phyloP scores from a whole-genome alignment of 2,888 invertebrate species.

The Drosophila phalerata region DNA sequence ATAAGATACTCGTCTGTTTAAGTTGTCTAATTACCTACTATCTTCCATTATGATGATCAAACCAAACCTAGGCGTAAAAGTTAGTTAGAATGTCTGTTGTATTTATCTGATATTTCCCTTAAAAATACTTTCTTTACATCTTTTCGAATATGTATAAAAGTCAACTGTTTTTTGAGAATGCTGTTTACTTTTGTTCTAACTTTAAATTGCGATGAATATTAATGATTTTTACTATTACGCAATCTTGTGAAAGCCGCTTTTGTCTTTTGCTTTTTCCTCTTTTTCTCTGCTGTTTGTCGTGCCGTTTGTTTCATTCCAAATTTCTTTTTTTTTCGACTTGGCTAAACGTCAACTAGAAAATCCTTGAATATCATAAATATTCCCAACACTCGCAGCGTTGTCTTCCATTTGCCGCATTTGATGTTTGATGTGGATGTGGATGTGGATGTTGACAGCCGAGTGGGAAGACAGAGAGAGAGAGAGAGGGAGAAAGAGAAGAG shows the following conservation, averaged over 20 bases:
- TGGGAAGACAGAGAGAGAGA: background rate
- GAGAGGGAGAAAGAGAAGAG: background rate
- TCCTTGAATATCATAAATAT: constrained; percentile 82
- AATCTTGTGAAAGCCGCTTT: constrained; percentile 46
- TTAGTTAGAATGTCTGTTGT: background rate
- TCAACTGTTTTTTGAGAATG: background rate
- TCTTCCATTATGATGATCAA: background rate
- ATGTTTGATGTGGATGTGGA: constrained; percentile 46
- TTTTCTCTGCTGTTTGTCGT: constrained; percentile 37
- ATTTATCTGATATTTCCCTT: background rate
- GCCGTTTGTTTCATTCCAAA: constrained; percentile 30
- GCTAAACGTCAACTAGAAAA: constrained; percentile 75
- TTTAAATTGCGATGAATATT: constrained; percentile 80
- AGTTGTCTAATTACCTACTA: background rate
- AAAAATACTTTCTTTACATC: background rate
- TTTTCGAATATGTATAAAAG: constrained; percentile 35
- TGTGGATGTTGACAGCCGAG: constrained; percentile 15
- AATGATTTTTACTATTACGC: constrained; percentile 74
- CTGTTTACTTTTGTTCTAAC: constrained; percentile 26
- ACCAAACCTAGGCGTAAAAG: background rate
- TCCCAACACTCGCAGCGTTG: constrained; percentile 52
- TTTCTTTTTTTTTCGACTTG: constrained; percentile 15
- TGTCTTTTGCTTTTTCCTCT: constrained; percentile 38
- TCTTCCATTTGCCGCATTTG: constrained; percentile 61
- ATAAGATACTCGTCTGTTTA: background rate